Conservation (phyloP, 2,888 invertebrate genomes). For the Rotaria magnacalcarata region DNA sequence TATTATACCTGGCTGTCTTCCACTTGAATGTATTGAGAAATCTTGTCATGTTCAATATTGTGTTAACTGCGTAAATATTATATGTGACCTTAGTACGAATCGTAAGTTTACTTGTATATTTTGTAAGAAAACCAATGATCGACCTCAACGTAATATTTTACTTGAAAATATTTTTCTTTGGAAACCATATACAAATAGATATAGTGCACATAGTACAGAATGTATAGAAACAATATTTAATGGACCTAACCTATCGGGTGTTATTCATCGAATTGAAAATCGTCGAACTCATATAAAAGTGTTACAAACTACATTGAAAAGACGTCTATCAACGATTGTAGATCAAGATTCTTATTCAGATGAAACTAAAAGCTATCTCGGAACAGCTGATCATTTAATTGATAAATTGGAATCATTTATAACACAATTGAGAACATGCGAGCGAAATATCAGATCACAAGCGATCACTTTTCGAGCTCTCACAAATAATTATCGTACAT, state of each 20-base stretch:
- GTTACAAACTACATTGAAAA: neutral
- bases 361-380: neutral
- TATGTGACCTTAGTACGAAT: neutral
- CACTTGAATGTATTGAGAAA: neutral
- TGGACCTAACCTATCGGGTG: neutral
- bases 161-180: neutral
- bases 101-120: neutral
- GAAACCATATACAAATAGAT: conserved; percentile 10
- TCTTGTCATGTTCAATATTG: neutral
- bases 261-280: neutral
- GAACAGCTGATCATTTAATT: neutral
- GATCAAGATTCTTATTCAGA: neutral
- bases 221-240: neutral
- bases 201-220: neutral
- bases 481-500: neutral
- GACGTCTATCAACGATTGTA: neutral
- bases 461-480: neutral
- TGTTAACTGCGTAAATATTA: neutral
- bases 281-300: neutral
- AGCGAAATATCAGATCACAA: neutral
- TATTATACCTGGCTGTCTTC: neutral
- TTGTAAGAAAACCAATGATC: neutral
- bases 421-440: neutral
- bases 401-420: neutral
- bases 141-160: neutral